A percentile compares a stretch with the other conserved stretches of the same genome.
Evolutionary conservation across 2,888 invertebrate genomes (phyloP).

Genomic region (Calliphora vomitoria): DNA sequence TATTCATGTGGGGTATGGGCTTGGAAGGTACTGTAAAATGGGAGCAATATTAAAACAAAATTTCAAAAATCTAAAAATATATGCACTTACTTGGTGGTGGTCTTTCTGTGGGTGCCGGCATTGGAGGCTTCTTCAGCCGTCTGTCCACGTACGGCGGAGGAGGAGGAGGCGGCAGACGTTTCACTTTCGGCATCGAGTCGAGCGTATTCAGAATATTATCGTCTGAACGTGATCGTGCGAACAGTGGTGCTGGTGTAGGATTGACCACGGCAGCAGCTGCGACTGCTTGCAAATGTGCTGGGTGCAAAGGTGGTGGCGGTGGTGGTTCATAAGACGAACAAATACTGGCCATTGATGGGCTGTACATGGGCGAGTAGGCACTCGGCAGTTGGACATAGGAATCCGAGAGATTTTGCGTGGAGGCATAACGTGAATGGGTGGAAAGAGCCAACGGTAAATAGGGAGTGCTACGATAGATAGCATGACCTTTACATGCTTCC

Average conservation of each 20-base stretch:
- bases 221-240: slow-evolving; percentile 91
- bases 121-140: slow-evolving; percentile 84
- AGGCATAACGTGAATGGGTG: slow-evolving; percentile 90
- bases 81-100: slow-evolving; percentile 84
- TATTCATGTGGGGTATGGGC: slow-evolving; percentile 76
- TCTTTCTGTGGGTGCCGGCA: slow-evolving; percentile 85
- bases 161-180: slow-evolving; percentile 86
- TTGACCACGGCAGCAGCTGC: slow-evolving; percentile 77
- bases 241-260: slow-evolving; percentile 85
- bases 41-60: slow-evolving; percentile 21
- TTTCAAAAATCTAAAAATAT: not conserved
- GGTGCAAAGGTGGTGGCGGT: slow-evolving; percentile 87
- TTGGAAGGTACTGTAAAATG: slow-evolving; percentile 82
- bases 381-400: slow-evolving; percentile 89
- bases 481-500: slow-evolving; percentile 87
- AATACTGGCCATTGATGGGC: slow-evolving; percentile 88
- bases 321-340: slow-evolving; percentile 89
- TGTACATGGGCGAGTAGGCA: slow-evolving; percentile 88
- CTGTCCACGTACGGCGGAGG: slow-evolving; percentile 85
- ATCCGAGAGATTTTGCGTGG: slow-evolving; percentile 92
- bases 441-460: slow-evolving; percentile 89
- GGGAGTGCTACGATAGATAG: slow-evolving; percentile 93
- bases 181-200: slow-evolving; percentile 86
- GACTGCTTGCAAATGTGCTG: slow-evolving; percentile 84
- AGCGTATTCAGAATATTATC: slow-evolving; percentile 91